Conservation (phyloP, 2,113 vertebrate species). For the Gymnocephalus cernua region DNA sequence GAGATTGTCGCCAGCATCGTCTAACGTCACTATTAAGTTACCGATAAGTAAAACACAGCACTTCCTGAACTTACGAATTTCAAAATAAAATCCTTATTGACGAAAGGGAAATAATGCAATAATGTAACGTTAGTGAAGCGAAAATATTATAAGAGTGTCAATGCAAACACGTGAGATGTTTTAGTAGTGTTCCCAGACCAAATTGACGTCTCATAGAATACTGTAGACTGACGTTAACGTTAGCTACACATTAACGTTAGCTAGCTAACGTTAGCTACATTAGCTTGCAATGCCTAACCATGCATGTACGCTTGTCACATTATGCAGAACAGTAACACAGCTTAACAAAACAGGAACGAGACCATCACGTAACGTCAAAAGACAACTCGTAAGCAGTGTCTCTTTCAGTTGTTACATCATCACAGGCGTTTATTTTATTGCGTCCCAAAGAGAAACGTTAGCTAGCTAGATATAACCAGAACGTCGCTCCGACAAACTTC, state of each 20-base stretch:
- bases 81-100: conserved; percentile 9
- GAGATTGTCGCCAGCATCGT: not conserved
- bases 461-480: not conserved
- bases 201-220: not conserved
- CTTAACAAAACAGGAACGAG: not conserved
- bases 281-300: not conserved
- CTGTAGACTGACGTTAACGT: no score
- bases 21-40: not conserved
- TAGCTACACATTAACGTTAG: not conserved
- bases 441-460: not conserved
- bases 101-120: not conserved
- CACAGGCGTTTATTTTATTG: not conserved
- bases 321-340: not conserved
- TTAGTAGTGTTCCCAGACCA: not conserved
- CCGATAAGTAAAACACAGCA: not conserved
- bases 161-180: not conserved
- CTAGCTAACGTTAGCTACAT: not conserved
- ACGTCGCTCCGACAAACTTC: not conserved
- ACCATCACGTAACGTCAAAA: not conserved
- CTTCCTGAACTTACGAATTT: conserved; percentile 20
- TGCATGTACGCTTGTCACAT: not conserved
- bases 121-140: not conserved
- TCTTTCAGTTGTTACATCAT: not conserved
- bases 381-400: no score
- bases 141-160: not conserved